Evolutionary conservation across 1,140 invertebrate species (phyloP).

Genomic region (Laodelphax striatellus): DNA sequence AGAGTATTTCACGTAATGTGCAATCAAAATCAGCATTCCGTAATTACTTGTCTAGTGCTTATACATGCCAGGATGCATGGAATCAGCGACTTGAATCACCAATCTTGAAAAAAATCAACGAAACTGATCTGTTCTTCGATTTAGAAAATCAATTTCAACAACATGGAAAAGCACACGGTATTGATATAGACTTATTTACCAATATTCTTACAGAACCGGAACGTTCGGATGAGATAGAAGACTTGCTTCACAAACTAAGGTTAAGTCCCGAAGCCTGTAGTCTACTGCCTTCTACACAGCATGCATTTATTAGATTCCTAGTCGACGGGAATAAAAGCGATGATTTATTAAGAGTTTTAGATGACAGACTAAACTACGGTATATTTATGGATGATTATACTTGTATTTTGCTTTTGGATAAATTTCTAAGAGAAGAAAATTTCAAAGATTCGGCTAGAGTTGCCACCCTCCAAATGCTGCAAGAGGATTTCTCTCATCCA

Average conservation of each 20-base stretch:
- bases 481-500: constrained; percentile 72
- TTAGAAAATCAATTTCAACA: constrained; percentile 45
- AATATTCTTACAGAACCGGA: constrained; percentile 41
- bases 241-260: constrained; percentile 55
- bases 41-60: constrained; percentile 47
- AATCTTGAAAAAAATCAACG: constrained; percentile 47
- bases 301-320: constrained; percentile 61
- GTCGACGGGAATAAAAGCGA: constrained; percentile 43
- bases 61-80: constrained; percentile 54
- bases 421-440: constrained; percentile 57
- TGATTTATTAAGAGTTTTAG: constrained; percentile 56
- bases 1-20: too few species aligned
- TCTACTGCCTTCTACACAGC: constrained; percentile 63
- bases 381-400: constrained; percentile 73
- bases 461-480: constrained; percentile 69
- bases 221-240: constrained; percentile 50
- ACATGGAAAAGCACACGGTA: constrained; percentile 42
- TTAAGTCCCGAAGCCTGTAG: constrained; percentile 51
- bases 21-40: background rate
- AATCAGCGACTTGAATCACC: constrained; percentile 42
- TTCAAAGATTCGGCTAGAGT: constrained; percentile 60
- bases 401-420: constrained; percentile 72
- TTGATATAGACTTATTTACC: constrained; percentile 64
- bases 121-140: constrained; percentile 46
- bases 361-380: constrained; percentile 77